Conservation (phyloP, 2,888 invertebrate species). For the Chaetoderma sp. region DNA sequence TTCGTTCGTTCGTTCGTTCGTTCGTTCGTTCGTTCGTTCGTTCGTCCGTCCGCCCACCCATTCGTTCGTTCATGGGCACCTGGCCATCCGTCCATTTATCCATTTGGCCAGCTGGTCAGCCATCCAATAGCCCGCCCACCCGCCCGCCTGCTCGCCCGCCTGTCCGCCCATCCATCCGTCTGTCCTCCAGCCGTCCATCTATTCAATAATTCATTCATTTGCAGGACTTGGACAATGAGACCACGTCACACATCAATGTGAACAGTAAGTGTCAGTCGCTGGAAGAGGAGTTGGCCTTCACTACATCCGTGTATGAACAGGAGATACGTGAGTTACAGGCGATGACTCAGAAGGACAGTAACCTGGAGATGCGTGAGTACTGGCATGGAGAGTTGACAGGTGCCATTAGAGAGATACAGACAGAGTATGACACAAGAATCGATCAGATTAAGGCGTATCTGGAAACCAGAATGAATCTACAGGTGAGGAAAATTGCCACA, state of each 20-base stretch:
- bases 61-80: too few relatives aligned
- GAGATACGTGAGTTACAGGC: conserved; percentile 69
- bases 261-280: conserved; percentile 70
- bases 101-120: too few relatives aligned
- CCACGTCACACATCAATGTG: conserved; percentile 70
- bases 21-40: too few relatives aligned
- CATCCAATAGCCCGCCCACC: too few relatives aligned
- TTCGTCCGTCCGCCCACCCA: too few relatives aligned
- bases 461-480: conserved; percentile 70
- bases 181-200: too few relatives aligned
- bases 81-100: too few relatives aligned
- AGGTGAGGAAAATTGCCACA: conserved; percentile 70
- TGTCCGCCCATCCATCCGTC: too few relatives aligned
- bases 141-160: too few relatives aligned
- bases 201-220: too few relatives aligned
- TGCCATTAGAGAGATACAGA: conserved; percentile 70
- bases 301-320: conserved; percentile 52
- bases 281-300: conserved; percentile 70
- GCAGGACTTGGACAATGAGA: conserved; percentile 71
- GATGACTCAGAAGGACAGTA: conserved; percentile 68
- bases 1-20: too few relatives aligned
- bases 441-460: conserved; percentile 66
- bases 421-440: conserved; percentile 69
- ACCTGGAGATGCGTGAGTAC: conserved; percentile 70
- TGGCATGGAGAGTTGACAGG: conserved; percentile 71